A percentile compares a stretch with the other conserved stretches of the same genome.
phyloP scores from a whole-genome alignment of 1,140 invertebrate species.

The Pachypsylla venusta region DNA sequence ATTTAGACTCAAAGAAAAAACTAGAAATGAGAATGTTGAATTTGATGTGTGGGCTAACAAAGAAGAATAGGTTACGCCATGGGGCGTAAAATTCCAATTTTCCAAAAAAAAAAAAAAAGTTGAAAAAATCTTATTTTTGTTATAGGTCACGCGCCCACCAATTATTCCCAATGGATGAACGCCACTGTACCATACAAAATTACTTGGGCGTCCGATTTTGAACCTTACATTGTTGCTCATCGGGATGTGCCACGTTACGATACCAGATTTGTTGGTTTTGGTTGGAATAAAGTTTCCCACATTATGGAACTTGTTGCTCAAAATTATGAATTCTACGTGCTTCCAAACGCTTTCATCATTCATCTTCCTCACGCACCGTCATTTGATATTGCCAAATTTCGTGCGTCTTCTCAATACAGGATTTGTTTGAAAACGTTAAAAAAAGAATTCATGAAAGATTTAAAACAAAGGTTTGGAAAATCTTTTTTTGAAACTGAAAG shows the following conservation, averaged over 20 bases:
- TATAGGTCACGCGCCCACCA: slow-evolving; percentile 66
- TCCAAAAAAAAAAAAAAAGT: too few relatives aligned
- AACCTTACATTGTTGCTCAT: slow-evolving; percentile 77
- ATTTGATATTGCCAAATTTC: slow-evolving; percentile 77
- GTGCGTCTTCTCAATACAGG: slow-evolving; percentile 63
- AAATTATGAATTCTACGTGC: slow-evolving; percentile 65
- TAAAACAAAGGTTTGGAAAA: slow-evolving; percentile 32
- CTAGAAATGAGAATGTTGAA: too few relatives aligned
- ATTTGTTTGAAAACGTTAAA: slow-evolving; percentile 71
- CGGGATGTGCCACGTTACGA: slow-evolving; percentile 68
- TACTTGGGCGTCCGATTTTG: slow-evolving; percentile 78
- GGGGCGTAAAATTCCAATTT: too few relatives aligned
- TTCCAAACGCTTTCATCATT: slow-evolving; percentile 82
- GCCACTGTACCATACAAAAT: slow-evolving; percentile 69
- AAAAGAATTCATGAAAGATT: slow-evolving; percentile 62
- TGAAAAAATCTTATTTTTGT: neutral
- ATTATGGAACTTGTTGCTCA: slow-evolving; percentile 75
- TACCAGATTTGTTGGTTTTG: slow-evolving; percentile 80
- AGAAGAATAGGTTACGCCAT: too few relatives aligned
- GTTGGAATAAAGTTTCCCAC: slow-evolving; percentile 89
- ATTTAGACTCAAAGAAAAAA: too few relatives aligned
- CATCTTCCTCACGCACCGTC: slow-evolving; percentile 87
- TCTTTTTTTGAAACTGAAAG: slow-evolving; percentile 20
- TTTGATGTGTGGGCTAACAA: too few relatives aligned
- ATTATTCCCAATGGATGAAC: slow-evolving; percentile 68